Base-by-base conservation (phyloP, 2,888 invertebrate species). In the Serripes groenlandicus region DNA sequence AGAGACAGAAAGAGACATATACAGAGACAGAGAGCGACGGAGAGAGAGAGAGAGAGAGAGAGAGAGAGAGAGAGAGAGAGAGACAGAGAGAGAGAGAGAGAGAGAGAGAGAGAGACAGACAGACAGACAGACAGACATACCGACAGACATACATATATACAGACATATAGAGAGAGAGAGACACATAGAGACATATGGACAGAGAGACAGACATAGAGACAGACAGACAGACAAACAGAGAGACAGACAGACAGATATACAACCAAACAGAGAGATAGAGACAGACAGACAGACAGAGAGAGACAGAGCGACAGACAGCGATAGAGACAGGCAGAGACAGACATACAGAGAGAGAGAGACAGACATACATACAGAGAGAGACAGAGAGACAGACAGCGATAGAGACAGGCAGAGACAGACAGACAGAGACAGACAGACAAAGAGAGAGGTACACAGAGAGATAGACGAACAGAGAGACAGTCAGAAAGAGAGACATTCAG, bases 401-500 rank as follows among this genome's bases (percentile, higher is more conserved):
- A 42, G 42, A 42, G 9, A 42, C 42, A 42, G 15, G 42, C 42
- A 49, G 49, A 49, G 7, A 49, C 49, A 49, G 49, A 49, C 21
- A 49, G 49, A 15, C 42, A 5, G 49, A 49, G 3, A 49, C 49
- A 3, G 7, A 49, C 49, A 49, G 49, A 49, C 18, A 1, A 3
- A 1, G 49, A 5, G 49, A 49, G 9, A 32, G 18, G 26, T 1
- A 62, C 9, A 32, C 4, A 68, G 11, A 68, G 68, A 35, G 2
- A 49, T 15, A 49, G 18, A 49, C 18, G n/a, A n/a, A n/a, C n/a
- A n/a, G n/a, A n/a, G n/a, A n/a, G n/a, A n/a, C n/a, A n/a, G n/a
- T n/a, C n/a, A n/a, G n/a, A n/a, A n/a, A n/a, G n/a, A n/a, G 37
- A 68, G 68, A 68, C 0, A 68, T n/a, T 37, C 5, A 68, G 68